These are phyloP conservation scores for Fragum whitleyi DNA, from an alignment of 2,888 invertebrate genomes.

Conservation along the genomic window DNA sequence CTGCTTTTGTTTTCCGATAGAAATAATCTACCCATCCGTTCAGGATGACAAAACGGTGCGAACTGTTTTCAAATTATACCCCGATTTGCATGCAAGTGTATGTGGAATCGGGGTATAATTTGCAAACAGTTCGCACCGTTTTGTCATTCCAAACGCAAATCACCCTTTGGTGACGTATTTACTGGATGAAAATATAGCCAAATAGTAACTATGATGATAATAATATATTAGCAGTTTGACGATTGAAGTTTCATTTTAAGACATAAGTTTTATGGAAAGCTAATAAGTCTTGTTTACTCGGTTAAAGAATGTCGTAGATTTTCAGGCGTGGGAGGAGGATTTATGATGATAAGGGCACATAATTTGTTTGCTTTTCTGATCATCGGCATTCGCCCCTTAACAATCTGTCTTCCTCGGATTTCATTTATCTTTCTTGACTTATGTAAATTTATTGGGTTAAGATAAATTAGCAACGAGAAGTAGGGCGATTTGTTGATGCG, in stretches of 20 bases:
- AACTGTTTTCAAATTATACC: too few species aligned
- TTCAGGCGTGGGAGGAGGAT: not conserved
- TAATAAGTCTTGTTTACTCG: not conserved
- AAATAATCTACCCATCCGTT: too few species aligned
- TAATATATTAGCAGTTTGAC: not conserved
- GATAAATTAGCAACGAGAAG: too few species aligned
- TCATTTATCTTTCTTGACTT: not conserved
- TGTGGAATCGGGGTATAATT: too few species aligned
- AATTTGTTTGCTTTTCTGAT: slow-evolving; percentile 1
- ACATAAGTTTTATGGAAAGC: slow-evolving; percentile 1
- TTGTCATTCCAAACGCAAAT: too few species aligned
- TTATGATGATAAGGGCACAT: not conserved
- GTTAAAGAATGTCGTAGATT: not conserved
- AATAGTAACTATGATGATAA: not conserved
- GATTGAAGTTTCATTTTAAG: not conserved
- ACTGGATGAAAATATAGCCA: not conserved
- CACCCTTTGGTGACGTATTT: too few species aligned
- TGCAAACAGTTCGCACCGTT: too few species aligned
- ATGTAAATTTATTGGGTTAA: too few species aligned
- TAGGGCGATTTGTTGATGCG: too few species aligned
- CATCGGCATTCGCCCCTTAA: not conserved
- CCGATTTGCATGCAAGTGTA: too few species aligned
- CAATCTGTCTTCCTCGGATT: not conserved
- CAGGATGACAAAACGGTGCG: too few species aligned
- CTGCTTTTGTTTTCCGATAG: too few species aligned